Base-by-base conservation (phyloP, 2,113 vertebrate species). In the Cinclus cinclus region DNA sequence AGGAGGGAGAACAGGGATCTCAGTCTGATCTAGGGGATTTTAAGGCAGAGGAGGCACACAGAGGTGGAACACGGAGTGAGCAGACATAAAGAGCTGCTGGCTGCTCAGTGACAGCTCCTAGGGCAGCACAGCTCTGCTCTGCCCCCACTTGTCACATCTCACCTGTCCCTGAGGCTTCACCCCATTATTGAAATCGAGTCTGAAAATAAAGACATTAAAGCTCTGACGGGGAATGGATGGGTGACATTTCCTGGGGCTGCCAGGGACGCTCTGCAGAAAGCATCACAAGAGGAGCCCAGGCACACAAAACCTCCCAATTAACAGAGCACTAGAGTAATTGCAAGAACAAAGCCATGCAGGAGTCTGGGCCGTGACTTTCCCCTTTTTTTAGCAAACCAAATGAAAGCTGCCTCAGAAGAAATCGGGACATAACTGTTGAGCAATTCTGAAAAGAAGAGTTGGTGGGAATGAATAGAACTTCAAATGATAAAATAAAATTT, bases 371-470 rank as follows among this genome's bases (percentile, higher is more conserved):
- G 0, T 23, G 28, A 31, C 53, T 73, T 58, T 23, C 15, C 12
- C 22, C 6, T 5, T 50, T 73, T 30, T 15, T 63, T 24, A 39
- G 20, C 20, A n/a, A 81, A 15, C 6, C 11, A 79, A 67, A 75
- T 35, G 24, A 79, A 82, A 88, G 41, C 55, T 39, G 30, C 11
- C 50, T 85, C 39, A 33, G 24, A 65, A 58, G 24, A 56, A 83
- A 79, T 6, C 25, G 22, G 27, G 35, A 30, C 52, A 30, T 1
- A 55, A 46, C 20, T 2, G 0, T 2, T 0, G 6, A 76, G 19
- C 8, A 73, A 7, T 53, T 80, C 22, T 11, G 16, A 5, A 53
- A 44, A 31, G 23, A 60, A 22, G 10, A 11, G 14, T 15, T 49
- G 18, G 24, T 35, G 24, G 42, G 35, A 73, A 15, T 11, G 9